phyloP scores from a whole-genome alignment of 1,140 invertebrate genomes.

The Cephus cinctus region DNA sequence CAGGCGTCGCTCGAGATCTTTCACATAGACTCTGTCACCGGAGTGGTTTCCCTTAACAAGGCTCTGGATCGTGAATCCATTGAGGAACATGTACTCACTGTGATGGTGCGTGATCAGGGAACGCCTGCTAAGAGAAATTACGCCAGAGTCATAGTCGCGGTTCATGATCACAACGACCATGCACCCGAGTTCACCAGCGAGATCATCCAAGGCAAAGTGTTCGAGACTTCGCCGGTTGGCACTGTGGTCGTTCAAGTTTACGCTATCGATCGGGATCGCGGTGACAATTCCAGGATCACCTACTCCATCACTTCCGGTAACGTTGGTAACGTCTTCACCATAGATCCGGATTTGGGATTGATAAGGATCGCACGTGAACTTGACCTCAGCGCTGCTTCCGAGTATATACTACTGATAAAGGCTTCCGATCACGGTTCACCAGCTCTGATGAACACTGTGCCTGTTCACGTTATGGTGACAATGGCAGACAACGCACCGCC shows the following conservation, averaged over 20 bases:
- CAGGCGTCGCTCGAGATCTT: conserved; percentile 75
- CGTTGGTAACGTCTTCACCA: conserved; percentile 78
- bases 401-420: conserved; percentile 81
- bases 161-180: conserved; percentile 90
- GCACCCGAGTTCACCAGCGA: conserved; percentile 77
- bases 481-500: conserved; percentile 89
- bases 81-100: conserved; percentile 80
- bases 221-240: conserved; percentile 72
- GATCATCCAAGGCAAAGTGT: conserved; percentile 74
- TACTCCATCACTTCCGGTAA: conserved; percentile 84
- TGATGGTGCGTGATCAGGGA: conserved; percentile 88
- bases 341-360: conserved; percentile 75
- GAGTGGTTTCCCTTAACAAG: conserved; percentile 68
- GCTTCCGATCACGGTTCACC: conserved; percentile 80
- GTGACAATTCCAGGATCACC: conserved; percentile 75
- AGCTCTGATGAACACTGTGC: conserved; percentile 71
- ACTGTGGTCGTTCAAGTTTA: conserved; percentile 71
- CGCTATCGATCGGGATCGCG: conserved; percentile 79
- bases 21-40: conserved; percentile 76
- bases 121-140: conserved; percentile 82
- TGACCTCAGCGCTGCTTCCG: conserved; percentile 67
- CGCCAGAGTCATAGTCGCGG: conserved; percentile 76
- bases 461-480: conserved; percentile 82
- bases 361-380: conserved; percentile 74
- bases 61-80: conserved; percentile 79